phyloP scores from a whole-genome alignment of 2,888 invertebrate genomes.

The Cosmia trapezina region DNA sequence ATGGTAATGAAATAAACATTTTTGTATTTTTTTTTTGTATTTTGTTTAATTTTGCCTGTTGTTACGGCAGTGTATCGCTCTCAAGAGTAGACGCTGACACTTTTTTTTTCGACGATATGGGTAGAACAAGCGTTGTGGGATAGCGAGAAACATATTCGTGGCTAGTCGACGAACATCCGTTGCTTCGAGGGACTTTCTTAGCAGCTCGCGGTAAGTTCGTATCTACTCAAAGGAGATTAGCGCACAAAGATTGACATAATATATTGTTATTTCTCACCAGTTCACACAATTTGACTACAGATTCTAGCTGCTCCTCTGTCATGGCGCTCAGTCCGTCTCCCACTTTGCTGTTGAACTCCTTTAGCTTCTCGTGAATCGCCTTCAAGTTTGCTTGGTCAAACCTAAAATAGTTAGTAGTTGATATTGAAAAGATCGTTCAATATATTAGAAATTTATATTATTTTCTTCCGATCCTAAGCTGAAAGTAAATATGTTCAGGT shows the following conservation, averaged over 20 bases:
- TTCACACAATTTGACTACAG: conserved; percentile 92
- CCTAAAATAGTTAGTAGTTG: conserved; percentile 83
- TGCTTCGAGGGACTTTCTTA: not conserved
- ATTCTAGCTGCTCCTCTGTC: conserved; percentile 90
- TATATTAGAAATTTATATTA: not conserved
- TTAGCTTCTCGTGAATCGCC: conserved; percentile 93
- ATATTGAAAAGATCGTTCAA: not conserved
- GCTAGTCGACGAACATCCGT: not conserved
- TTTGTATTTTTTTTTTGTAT: too few relatives aligned
- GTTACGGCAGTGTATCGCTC: too few relatives aligned
- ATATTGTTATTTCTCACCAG: conserved; percentile 73
- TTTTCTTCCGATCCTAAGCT: not conserved
- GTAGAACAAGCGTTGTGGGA: too few relatives aligned
- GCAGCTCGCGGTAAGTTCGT: not conserved
- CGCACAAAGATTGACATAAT: not conserved
- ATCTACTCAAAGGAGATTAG: too few relatives aligned
- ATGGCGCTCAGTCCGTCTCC: conserved; percentile 88
- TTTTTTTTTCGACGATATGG: too few relatives aligned
- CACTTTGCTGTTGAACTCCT: conserved; percentile 93
- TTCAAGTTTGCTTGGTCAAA: conserved; percentile 95
- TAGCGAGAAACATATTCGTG: not conserved
- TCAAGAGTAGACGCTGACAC: too few relatives aligned
- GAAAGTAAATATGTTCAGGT: not conserved
- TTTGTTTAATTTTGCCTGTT: too few relatives aligned
- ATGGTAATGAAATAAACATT: too few relatives aligned